Percentiles rank a stretch among this genome's conserved stretches.
phyloP scores from a whole-genome alignment of 2,888 invertebrate genomes.

The Allophyes oxyacanthae region DNA sequence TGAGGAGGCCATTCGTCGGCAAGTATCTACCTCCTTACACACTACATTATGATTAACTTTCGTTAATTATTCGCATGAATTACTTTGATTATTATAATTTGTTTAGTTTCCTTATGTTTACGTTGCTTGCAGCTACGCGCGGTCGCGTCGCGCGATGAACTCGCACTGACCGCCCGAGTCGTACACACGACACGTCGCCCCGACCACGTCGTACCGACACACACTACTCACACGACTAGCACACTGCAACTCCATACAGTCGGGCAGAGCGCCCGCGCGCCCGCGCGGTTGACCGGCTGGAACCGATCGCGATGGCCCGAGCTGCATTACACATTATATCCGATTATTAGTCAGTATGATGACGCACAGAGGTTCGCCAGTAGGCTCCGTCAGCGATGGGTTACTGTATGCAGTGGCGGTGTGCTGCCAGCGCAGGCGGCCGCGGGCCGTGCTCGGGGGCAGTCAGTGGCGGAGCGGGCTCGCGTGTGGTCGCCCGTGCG shows the following conservation, averaged over 20 bases:
- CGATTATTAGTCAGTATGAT: too few species aligned
- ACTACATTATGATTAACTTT: neutral
- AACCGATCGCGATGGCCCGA: too few species aligned
- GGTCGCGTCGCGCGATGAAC: constrained; percentile 54
- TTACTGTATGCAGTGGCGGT: too few species aligned
- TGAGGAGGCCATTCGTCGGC: constrained; percentile 55
- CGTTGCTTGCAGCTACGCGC: constrained; percentile 54
- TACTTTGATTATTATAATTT: constrained; percentile 9
- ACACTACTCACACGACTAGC: constrained; percentile 5
- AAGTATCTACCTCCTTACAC: constrained; percentile 28
- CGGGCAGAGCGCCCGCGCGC: too few species aligned
- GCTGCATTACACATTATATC: too few species aligned
- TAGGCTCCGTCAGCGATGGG: too few species aligned
- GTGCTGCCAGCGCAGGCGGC: too few species aligned
- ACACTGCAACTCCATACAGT: neutral
- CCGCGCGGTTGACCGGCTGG: too few species aligned
- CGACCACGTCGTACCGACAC: neutral
- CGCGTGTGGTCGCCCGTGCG: too few species aligned
- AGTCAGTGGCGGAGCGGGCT: too few species aligned
- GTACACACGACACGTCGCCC: constrained; percentile 6
- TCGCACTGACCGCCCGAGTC: constrained; percentile 51
- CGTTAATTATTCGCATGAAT: constrained; percentile 10
- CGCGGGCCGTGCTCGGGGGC: too few species aligned
- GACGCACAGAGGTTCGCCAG: too few species aligned
- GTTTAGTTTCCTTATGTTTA: constrained; percentile 40